Evolutionary conservation across 2,888 invertebrate genomes (phyloP), one percentile per base, ranked within the genome.

Genomic region (Escarpia spicata): DNA sequence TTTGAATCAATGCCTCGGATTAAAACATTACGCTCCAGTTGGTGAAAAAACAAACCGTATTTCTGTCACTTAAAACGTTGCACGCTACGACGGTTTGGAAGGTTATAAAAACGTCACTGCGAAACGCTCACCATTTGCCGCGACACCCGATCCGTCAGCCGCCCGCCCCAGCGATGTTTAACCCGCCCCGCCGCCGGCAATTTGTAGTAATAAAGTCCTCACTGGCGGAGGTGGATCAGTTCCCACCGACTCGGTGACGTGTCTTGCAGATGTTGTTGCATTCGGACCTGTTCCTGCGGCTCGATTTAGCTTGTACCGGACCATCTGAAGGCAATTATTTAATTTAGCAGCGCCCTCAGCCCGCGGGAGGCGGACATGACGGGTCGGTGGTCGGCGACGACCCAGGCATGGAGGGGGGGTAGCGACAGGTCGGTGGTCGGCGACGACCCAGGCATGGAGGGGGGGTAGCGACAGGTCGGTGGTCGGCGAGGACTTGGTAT

Each of bases 171-270:
- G 75, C 26, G 19, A 75, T 75, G 75, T 75, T 75, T 75, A 75
- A 75, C 75, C 75, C 19, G 75, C 26, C 75, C 19, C n/a, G 75
- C 75, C 75, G 75, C 75, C 26, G 75, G 75, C 75, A 75, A 75
- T 26, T 75, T 75, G 75, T 75, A 75, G 75, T 75, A 75, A 75
- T 75, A 75, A 75, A 75, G 75, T 75, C 75, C 75, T 75, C 75
- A 75, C 26, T 75, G 75, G n/a, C 26, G n/a, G 19, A 15, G 26
- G 19, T 6, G 19, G 75, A 75, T 75, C 75, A 75, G 75, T 15
- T 15, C 75, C 75, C 75, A 15, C 19, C 75, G 75, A 26, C 6
- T 6, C 19, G 19, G 75, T 75, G 75, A 75, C 75, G 75, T 4
- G 75, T 75, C n/a, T 75, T n/a, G 75, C 75, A 26, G 75, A 26